A percentile compares a stretch with the other conserved stretches of the same genome.
Evolutionary conservation across 2,888 invertebrate species (phyloP).

Genomic region (Agrotis segetum): DNA sequence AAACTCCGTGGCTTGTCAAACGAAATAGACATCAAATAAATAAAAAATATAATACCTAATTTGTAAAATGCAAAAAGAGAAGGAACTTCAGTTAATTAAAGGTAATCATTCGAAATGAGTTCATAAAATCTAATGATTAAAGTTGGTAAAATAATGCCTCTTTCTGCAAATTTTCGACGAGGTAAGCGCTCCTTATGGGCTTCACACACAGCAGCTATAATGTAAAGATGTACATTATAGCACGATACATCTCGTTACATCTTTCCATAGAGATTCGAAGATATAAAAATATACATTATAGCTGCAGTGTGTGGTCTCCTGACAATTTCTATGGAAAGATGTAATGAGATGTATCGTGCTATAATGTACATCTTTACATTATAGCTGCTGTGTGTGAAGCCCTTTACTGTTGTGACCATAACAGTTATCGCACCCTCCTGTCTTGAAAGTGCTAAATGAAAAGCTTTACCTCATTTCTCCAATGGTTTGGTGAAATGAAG

Average conservation of each 20-base stretch:
- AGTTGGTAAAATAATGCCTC: constrained; percentile 74
- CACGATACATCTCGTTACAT: too few species aligned
- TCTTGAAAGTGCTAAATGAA: constrained; percentile 24
- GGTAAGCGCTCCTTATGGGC: constrained; percentile 74
- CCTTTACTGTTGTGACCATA: constrained; percentile 21
- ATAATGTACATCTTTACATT: too few species aligned
- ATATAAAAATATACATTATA: too few species aligned
- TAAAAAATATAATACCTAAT: constrained; percentile 2
- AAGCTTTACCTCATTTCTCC: constrained; percentile 13
- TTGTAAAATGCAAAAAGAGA: constrained; percentile 12
- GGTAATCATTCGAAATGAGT: constrained; percentile 25
- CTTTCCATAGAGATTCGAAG: too few species aligned
- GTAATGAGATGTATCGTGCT: too few species aligned
- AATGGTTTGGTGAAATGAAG: constrained; percentile 33
- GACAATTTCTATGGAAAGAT: too few species aligned
- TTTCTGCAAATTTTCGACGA: constrained; percentile 83
- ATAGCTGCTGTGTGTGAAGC: too few species aligned
- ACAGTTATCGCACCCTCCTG: constrained; percentile 17
- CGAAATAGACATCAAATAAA: background rate
- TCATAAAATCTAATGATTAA: constrained; percentile 44
- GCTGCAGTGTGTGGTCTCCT: too few species aligned
- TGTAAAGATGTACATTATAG: too few species aligned
- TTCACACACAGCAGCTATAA: too few species aligned
- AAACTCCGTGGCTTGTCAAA: constrained; percentile 21
- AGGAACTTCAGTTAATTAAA: constrained; percentile 4